Base-by-base conservation (phyloP, 2,888 invertebrate species). In the Scaeva pyrastri region DNA sequence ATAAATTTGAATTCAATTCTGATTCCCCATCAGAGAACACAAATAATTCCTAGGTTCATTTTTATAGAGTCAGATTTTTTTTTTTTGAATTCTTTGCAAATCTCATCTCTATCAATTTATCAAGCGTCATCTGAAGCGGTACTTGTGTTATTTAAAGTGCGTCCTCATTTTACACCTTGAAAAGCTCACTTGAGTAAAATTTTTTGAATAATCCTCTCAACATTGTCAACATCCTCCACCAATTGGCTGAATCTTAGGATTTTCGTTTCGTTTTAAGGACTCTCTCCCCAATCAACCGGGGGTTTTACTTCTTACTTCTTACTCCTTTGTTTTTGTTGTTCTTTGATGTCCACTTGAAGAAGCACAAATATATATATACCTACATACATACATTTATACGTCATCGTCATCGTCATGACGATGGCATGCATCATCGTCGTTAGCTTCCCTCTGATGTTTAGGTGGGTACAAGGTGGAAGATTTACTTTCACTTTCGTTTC, bases 191-290 rank as follows among this genome's bases (percentile, higher is more conserved):
- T 81, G 31, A 73, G 64, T 16, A 11, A 36, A 48, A 14, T 36
- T 36, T 76, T 85, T 80, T 80, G 85, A 80, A 81, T 85, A 81
- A 85, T 81, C 85, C 81, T 70, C 85, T 85, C 50, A n/a, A 85
- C 85, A 80, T 56, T 76, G 81, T 81, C 85, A 81, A 76, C 85
- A 85, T 81, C 81, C 45, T 81, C 68, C 43, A 80, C 68, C 43
- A 80, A 81, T 85, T 80, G 76, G 66, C 81, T 85, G 16, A 76
- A 76, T 76, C 76, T 68, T 26, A 50, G 52, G 62, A 43, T 78
- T 62, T 83, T 72, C 39, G 72, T 45, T 12, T 50, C n/a, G n/a
- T 70, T 60, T 39, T 36, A 14, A 39, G 62, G 26, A 45, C 48
- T 56, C 36, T 45, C 31, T 12, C 74, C 26, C 43, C 79, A 79